Evolutionary conservation across 2,113 vertebrate species (phyloP).

Genomic region (Strix aluco): DNA sequence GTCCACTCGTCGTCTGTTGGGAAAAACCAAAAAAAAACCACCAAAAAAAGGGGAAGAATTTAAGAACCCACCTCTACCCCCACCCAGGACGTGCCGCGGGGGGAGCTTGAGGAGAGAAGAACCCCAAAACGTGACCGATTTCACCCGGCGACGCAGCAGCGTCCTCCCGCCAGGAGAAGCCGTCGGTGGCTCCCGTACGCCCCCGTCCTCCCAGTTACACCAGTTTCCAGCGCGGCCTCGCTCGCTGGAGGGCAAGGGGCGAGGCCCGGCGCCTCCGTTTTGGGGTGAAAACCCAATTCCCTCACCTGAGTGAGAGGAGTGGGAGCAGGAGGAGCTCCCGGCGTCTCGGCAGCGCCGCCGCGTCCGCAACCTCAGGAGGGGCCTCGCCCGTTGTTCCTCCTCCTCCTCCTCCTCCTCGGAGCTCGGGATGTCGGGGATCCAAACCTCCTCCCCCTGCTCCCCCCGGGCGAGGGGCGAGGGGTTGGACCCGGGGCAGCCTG

Average conservation of each 20-base stretch:
- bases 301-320: neutral
- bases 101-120: neutral
- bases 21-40: neutral
- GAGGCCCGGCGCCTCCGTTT: neutral
- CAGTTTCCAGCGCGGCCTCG: neutral
- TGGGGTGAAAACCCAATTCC: neutral
- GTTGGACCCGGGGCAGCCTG: neutral
- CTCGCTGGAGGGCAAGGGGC: too few relatives aligned
- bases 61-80: neutral
- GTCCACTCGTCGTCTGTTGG: neutral
- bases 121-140: rapidly evolving
- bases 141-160: neutral
- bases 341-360: neutral
- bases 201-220: neutral
- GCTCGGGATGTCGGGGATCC: neutral
- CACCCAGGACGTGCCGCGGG: rapidly evolving
- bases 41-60: too few relatives aligned
- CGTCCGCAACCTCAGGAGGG: neutral
- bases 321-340: neutral
- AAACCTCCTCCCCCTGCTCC: neutral
- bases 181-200: neutral
- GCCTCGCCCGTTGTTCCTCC: neutral
- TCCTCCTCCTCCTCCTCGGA: neutral
- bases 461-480: neutral
- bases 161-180: neutral